phyloP scores from a whole-genome alignment of 2,888 invertebrate species.

The Cataglyphis livida region DNA sequence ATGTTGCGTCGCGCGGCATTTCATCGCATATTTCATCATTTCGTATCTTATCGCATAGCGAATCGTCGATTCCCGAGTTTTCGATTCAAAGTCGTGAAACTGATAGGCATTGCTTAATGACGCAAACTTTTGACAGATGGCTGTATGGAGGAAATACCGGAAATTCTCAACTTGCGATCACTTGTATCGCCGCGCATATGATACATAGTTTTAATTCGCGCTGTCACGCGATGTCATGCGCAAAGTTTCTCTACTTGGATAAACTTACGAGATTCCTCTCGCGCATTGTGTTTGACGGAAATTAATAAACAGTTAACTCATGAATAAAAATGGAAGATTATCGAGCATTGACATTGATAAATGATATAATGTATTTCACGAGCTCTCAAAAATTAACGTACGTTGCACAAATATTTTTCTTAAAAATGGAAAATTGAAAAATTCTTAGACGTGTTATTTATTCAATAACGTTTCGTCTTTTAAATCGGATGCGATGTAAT shows the following conservation, averaged over 20 bases:
- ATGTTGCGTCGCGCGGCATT: slow-evolving; percentile 11
- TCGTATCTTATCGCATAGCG: slow-evolving; percentile 26
- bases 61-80: slow-evolving; percentile 9
- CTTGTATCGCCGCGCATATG: slow-evolving; percentile 75
- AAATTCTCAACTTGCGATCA: slow-evolving; percentile 75
- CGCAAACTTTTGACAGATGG: slow-evolving; percentile 54
- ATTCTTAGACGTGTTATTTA: neutral
- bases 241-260: slow-evolving; percentile 18
- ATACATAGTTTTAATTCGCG: slow-evolving; percentile 74
- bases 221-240: slow-evolving; percentile 76
- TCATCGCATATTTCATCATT: neutral
- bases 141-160: slow-evolving; percentile 57
- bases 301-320: slow-evolving; percentile 60
- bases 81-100: slow-evolving; percentile 30
- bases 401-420: slow-evolving; percentile 32
- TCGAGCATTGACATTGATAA: slow-evolving; percentile 59
- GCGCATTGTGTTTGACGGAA: slow-evolving; percentile 38
- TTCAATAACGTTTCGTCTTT: neutral
- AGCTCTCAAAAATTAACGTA: slow-evolving; percentile 25
- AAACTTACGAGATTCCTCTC: slow-evolving; percentile 1
- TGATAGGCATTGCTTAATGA: slow-evolving; percentile 16
- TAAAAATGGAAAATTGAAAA: neutral
- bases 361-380: slow-evolving; percentile 32
- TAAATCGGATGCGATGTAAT: slow-evolving; percentile 14
- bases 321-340: slow-evolving; percentile 52